These are phyloP conservation scores for Cetoscarus ocellatus DNA, from an alignment of 2,797 vertebrate species.

Conservation along the genomic window DNA sequence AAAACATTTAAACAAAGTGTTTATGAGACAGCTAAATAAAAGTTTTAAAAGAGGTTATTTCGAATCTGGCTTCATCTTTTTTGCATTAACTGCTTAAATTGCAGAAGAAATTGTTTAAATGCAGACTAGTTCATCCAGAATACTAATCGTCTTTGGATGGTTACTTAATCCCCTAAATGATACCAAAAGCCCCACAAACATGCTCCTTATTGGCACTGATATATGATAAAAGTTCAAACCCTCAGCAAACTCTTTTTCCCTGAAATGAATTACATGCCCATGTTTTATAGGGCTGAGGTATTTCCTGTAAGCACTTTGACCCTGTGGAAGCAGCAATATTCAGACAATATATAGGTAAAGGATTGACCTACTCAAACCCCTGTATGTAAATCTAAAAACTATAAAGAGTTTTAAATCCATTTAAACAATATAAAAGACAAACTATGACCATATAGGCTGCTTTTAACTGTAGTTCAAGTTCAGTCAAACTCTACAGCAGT, in stretches of 20 bases:
- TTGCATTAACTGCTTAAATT: slow-evolving; percentile 2
- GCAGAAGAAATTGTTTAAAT: not conserved
- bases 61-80: not conserved
- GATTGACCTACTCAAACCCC: slow-evolving; percentile 23
- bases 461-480: slow-evolving; percentile 23
- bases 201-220: not conserved
- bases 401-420: slow-evolving; percentile 30
- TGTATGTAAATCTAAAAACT: slow-evolving; percentile 33
- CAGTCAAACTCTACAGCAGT: slow-evolving; percentile 11
- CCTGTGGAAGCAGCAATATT: slow-evolving; percentile 31
- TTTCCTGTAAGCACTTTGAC: slow-evolving; percentile 49
- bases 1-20: no score
- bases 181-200: not conserved
- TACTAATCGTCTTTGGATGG: slow-evolving; percentile 11
- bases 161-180: not conserved
- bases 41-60: not conserved
- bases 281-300: slow-evolving; percentile 28
- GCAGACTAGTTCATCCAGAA: not conserved
- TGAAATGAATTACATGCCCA: slow-evolving; percentile 48
- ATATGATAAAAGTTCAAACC: slow-evolving; percentile 5
- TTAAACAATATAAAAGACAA: slow-evolving; percentile 49
- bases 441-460: slow-evolving; percentile 21
- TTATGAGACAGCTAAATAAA: no score
- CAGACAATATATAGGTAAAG: slow-evolving; percentile 28
- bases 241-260: slow-evolving; percentile 14